Evolutionary conservation across 2,797 vertebrate genomes (phyloP), one percentile per base, ranked within the genome.

Genomic region (Chrysocyon brachyurus): DNA sequence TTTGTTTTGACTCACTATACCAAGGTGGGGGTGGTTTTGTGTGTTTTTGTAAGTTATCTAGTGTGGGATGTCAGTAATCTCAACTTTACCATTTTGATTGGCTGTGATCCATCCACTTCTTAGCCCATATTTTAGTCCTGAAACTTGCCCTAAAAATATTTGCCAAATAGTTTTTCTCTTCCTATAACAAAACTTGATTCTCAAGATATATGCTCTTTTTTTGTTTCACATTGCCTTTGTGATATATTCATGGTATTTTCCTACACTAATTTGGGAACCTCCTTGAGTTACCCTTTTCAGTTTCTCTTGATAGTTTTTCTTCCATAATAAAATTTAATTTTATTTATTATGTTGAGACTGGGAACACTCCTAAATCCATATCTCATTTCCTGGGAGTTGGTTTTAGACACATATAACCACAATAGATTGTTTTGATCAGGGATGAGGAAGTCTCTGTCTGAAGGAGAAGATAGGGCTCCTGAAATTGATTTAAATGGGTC

Each of bases 1-100:
- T 98, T 97, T 97, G 87, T 96, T 98, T 98, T 97, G 96, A 97
- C 96, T 98, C 97, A 94, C 78, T 96, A 0, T 87, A 88, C 78
- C 61, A 75, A 83, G 52, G 92, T 97, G 97, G 97, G 93, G 91
- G 97, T 93, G 97, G 97, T 70, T 97, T 94, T 96, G 31, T 96
- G 91, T 97, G 95, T 97, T 97, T 97, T 94, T 97, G 36, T 94
- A 94, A 95, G 81, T 96, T 97, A 78, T n/a, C 90, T 93, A 83
- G 90, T 79, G 97, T 97, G 84, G 97, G 94, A 93, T 95, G 90
- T 97, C 87, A 79, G 96, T 97, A 95, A 96, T 97, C 90, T 96
- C 64, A 91, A 56, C 82, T 94, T 86, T 92, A 94, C 95, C 84
- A 90, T 95, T 97, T 93, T 94, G 46, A 19, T 96, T 97, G 97